A percentile compares a stretch with the other conserved stretches of the same genome.
These are phyloP conservation scores for Dicaeum eximium DNA, from an alignment of 2,113 vertebrate genomes.

Conservation along the genomic window DNA sequence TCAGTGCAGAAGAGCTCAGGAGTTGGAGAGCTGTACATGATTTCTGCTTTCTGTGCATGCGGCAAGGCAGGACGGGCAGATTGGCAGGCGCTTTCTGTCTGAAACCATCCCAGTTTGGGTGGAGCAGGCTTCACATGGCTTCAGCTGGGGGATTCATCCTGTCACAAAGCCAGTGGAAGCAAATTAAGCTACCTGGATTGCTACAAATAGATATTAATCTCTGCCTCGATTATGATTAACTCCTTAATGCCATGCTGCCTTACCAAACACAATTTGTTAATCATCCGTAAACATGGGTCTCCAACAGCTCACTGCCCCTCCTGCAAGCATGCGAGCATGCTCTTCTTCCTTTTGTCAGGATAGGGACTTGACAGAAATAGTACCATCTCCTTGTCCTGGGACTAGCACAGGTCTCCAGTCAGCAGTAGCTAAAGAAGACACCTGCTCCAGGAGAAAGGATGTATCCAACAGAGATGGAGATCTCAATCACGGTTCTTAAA, in stretches of 20 bases:
- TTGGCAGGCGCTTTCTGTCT: not conserved
- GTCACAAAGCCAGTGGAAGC: not conserved
- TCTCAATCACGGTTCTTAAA: not conserved
- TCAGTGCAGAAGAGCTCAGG: not conserved
- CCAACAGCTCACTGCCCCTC: not conserved
- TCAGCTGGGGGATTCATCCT: not conserved
- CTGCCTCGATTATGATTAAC: conserved; percentile 29
- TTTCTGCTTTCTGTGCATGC: not conserved
- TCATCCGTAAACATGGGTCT: not conserved
- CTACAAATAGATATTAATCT: not conserved
- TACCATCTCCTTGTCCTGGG: not conserved
- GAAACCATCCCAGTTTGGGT: not conserved
- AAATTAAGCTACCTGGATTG: conserved; percentile 5
- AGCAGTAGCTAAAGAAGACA: not conserved
- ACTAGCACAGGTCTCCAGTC: not conserved
- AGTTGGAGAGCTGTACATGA: not conserved
- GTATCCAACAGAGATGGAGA: not conserved
- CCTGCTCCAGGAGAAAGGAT: not conserved
- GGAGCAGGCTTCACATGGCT: not conserved
- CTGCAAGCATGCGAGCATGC: no score
- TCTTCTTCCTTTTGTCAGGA: not conserved
- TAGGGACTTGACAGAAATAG: not conserved
- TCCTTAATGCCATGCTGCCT: not conserved
- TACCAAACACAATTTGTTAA: not conserved
- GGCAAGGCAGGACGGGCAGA: rapidly evolving